Evolutionary conservation across 1,140 invertebrate genomes (phyloP).

Genomic region (Tetramorium parvispinum): DNA sequence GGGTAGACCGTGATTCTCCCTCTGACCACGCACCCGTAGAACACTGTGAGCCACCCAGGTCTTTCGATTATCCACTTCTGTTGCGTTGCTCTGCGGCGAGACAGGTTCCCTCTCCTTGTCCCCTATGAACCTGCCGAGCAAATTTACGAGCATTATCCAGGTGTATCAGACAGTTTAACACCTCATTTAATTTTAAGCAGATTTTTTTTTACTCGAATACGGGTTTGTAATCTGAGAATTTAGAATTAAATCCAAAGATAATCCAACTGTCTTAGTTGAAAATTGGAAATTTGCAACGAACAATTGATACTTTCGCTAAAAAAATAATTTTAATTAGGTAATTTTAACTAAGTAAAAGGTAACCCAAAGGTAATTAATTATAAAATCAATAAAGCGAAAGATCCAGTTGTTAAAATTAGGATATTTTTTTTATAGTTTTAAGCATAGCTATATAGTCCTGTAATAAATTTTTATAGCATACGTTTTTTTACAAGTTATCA

Average conservation of each 20-base stretch:
- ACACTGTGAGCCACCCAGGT: conserved; percentile 94
- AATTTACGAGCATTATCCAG: conserved; percentile 6
- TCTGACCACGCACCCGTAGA: conserved; percentile 91
- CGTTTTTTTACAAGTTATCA: no score
- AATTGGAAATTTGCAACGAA: neutral
- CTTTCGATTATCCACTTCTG: conserved; percentile 92
- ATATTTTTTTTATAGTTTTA: neutral
- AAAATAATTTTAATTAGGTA: neutral
- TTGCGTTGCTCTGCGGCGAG: conserved; percentile 91
- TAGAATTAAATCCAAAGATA: neutral
- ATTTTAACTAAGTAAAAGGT: no score
- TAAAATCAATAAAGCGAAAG: neutral
- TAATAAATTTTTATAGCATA: no score
- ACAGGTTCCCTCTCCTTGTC: conserved; percentile 88
- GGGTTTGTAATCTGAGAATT: neutral
- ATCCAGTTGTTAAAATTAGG: neutral
- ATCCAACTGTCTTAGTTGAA: neutral
- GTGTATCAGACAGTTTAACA: neutral
- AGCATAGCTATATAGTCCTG: no score
- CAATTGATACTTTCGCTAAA: neutral
- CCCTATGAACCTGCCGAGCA: conserved; percentile 85
- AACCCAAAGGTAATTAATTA: no score
- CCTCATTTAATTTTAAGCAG: conserved; percentile 25
- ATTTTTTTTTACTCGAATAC: neutral
- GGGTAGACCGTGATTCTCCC: conserved; percentile 91